phyloP scores from a whole-genome alignment of 2,113 vertebrate species.

The Pteropus alecto region DNA sequence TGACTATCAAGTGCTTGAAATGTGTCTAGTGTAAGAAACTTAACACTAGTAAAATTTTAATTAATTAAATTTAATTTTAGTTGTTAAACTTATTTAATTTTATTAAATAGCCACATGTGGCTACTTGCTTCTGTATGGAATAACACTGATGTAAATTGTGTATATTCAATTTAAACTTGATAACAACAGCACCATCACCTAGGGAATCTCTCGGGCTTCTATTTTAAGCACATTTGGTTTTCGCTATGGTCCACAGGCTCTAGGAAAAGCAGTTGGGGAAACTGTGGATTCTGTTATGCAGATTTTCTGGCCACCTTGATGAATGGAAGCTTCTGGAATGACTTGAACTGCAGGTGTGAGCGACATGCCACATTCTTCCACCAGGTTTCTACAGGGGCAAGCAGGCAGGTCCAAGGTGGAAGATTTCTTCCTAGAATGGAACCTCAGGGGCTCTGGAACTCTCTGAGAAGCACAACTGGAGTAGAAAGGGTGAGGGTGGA shows the following conservation, averaged over 20 bases:
- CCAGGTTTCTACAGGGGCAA: background rate
- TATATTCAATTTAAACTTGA: background rate
- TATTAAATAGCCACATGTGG: background rate
- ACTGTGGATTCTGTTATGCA: background rate
- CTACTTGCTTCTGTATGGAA: background rate
- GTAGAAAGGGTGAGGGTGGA: background rate
- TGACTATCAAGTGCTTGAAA: background rate
- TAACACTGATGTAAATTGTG: background rate
- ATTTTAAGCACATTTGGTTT: background rate
- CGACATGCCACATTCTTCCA: background rate
- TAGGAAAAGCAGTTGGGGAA: background rate
- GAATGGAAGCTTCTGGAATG: background rate
- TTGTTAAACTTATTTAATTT: background rate
- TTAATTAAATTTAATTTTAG: background rate
- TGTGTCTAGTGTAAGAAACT: background rate
- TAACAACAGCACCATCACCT: background rate
- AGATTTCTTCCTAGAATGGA: background rate
- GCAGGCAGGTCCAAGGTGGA: background rate
- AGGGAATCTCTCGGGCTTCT: background rate
- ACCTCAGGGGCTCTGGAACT: background rate
- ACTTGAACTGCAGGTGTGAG: background rate
- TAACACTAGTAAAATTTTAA: background rate
- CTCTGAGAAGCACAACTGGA: background rate
- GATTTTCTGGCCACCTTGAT: background rate
- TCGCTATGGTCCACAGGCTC: background rate